These are phyloP conservation scores for Limulus polyphemus DNA, from an alignment of 2,888 invertebrate species.

Conservation along the genomic window DNA sequence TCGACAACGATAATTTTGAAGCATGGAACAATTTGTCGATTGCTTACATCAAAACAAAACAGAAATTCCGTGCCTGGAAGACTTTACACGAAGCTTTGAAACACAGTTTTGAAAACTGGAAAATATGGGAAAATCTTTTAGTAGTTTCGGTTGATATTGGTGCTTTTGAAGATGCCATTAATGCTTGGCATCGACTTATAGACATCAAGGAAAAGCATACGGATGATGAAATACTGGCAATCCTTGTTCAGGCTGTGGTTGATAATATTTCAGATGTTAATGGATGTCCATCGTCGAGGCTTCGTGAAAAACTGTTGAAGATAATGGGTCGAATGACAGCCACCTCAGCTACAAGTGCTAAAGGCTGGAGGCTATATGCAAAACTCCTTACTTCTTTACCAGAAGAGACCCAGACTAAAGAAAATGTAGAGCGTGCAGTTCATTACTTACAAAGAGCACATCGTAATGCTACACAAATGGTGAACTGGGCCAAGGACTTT, in stretches of 20 bases:
- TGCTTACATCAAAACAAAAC: constrained; percentile 72
- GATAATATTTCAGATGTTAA: constrained; percentile 50
- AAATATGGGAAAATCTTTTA: constrained; percentile 90
- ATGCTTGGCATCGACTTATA: constrained; percentile 67
- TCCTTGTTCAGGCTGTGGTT: constrained; percentile 56
- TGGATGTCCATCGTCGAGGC: constrained; percentile 33
- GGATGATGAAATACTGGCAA: constrained; percentile 59
- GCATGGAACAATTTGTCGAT: constrained; percentile 98
- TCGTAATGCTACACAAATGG: constrained; percentile 53
- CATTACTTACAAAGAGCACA: constrained; percentile 67
- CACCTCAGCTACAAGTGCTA: constrained; percentile 46
- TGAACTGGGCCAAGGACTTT: constrained; percentile 42
- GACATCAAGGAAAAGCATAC: constrained; percentile 67
- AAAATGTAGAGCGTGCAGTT: constrained; percentile 44
- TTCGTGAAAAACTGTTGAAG: constrained; percentile 48
- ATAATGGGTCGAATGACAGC: constrained; percentile 61
- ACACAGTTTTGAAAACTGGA: constrained; percentile 81
- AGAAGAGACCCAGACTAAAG: constrained; percentile 32
- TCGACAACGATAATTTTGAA: constrained; percentile 80
- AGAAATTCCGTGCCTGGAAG: constrained; percentile 71
- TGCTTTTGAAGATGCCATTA: constrained; percentile 68
- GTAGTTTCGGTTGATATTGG: constrained; percentile 73
- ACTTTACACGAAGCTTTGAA: constrained; percentile 76
- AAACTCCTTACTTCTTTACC: constrained; percentile 43
- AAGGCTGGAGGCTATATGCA: constrained; percentile 71